Evolutionary conservation across 2,888 invertebrate genomes (phyloP).

Genomic region (Agonopterix arenella): DNA sequence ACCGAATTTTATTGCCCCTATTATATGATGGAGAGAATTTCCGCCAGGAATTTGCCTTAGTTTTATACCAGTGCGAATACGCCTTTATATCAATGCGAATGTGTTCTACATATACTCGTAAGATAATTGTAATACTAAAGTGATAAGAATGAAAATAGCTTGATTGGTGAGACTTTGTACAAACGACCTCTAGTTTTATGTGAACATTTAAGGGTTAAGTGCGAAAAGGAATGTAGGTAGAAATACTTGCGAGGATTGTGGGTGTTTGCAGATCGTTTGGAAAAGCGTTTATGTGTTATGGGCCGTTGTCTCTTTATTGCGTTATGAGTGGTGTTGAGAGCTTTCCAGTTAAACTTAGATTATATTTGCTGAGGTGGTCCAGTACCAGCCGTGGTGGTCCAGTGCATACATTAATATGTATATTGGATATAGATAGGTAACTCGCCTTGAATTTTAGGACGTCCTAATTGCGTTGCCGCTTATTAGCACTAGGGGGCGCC

Average conservation of each 20-base stretch:
- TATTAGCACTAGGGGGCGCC: too few relatives aligned
- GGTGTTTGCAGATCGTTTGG: slow-evolving; percentile 4
- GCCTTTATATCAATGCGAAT: neutral
- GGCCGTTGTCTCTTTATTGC: slow-evolving; percentile 3
- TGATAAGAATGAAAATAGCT: too few relatives aligned
- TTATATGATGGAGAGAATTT: slow-evolving; percentile 19
- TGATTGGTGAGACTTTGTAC: slow-evolving; percentile 2
- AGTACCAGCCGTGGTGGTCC: too few relatives aligned
- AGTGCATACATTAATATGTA: too few relatives aligned
- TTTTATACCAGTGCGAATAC: slow-evolving; percentile 5
- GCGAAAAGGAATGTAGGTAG: slow-evolving; percentile 8
- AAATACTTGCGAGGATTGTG: slow-evolving; percentile 1
- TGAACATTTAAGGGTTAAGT: slow-evolving; percentile 12
- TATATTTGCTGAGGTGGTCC: too few relatives aligned
- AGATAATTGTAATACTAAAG: too few relatives aligned
- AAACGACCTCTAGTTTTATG: slow-evolving; percentile 43
- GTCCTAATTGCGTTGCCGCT: too few relatives aligned
- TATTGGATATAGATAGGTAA: too few relatives aligned
- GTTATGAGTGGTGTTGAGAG: neutral
- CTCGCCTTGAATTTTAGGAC: too few relatives aligned
- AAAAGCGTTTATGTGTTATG: slow-evolving; percentile 5
- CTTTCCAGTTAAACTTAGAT: neutral
- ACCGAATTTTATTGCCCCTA: slow-evolving; percentile 34
- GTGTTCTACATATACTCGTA: too few relatives aligned
- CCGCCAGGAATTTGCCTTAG: slow-evolving; percentile 21